Percentiles rank a stretch among this genome's conserved stretches.
phyloP scores from a whole-genome alignment of 2,113 vertebrate genomes.

The Chionis minor region DNA sequence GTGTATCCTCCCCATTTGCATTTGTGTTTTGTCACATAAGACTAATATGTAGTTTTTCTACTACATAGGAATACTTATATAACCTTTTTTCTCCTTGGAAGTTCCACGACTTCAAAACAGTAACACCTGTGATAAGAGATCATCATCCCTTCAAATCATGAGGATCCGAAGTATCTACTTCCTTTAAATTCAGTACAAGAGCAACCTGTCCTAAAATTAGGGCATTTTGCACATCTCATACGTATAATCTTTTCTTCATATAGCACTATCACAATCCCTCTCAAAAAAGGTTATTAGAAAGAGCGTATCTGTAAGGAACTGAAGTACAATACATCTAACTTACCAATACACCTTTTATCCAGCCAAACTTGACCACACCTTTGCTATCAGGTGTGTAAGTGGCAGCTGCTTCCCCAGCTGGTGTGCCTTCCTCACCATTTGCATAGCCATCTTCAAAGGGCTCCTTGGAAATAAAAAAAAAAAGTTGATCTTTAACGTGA shows the following conservation, averaged over 20 bases:
- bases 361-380: constrained; percentile 96
- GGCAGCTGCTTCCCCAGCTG: constrained; percentile 87
- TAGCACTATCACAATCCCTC: neutral
- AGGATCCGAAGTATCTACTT: neutral
- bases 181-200: neutral
- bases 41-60: neutral
- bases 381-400: constrained; percentile 88
- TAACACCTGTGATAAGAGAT: neutral
- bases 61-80: neutral
- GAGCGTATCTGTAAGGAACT: neutral
- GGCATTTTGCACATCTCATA: neutral
- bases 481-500: neutral
- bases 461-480: constrained; percentile 73
- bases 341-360: constrained; percentile 98
- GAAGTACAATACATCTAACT: constrained; percentile 47
- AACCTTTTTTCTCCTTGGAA: neutral
- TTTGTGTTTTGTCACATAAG: too few species aligned
- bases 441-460: constrained; percentile 97
- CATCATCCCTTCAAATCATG: neutral
- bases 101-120: neutral
- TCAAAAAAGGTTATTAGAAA: neutral
- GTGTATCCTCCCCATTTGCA: neutral
- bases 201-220: neutral
- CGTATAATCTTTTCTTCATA: neutral
- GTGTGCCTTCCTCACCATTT: constrained; percentile 92